Percentiles rank a stretch among this genome's conserved stretches.
Evolutionary conservation across 1,140 invertebrate genomes (phyloP).

Genomic region (Andricus grossulariae): DNA sequence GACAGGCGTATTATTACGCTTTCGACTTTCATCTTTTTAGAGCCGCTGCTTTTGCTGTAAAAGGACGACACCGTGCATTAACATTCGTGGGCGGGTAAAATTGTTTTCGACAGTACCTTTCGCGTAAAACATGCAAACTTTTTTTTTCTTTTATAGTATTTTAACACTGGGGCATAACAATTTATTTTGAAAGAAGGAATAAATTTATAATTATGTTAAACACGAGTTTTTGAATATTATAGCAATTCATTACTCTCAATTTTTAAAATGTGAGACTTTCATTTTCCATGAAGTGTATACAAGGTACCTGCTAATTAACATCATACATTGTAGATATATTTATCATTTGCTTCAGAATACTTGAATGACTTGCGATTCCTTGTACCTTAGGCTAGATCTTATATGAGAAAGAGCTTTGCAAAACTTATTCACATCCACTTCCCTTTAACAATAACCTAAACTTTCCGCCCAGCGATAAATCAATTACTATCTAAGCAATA

Average conservation of each 20-base stretch:
- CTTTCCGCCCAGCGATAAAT: constrained; percentile 12
- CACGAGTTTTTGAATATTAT: too few species aligned
- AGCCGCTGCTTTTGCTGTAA: constrained; percentile 9
- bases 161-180: neutral
- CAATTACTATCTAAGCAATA: neutral
- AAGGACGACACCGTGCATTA: constrained; percentile 4
- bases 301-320: neutral
- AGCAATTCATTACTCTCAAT: too few species aligned
- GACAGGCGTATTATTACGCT: constrained; percentile 16
- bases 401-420: neutral
- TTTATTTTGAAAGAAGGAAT: neutral
- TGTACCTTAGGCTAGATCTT: neutral
- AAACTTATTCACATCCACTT: constrained; percentile 1
- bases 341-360: neutral
- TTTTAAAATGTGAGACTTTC: too few species aligned
- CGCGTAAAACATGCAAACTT: neutral
- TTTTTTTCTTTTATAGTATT: neutral
- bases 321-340: neutral
- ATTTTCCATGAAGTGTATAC: neutral
- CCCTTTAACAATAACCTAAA: neutral
- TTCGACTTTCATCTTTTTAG: constrained; percentile 4
- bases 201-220: neutral
- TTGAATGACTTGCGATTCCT: constrained; percentile 9
- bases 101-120: neutral
- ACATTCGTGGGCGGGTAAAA: constrained; percentile 11